Percentiles rank a stretch among this genome's conserved stretches.
phyloP scores from a whole-genome alignment of 1,140 invertebrate species.

The Pantala flavescens region DNA sequence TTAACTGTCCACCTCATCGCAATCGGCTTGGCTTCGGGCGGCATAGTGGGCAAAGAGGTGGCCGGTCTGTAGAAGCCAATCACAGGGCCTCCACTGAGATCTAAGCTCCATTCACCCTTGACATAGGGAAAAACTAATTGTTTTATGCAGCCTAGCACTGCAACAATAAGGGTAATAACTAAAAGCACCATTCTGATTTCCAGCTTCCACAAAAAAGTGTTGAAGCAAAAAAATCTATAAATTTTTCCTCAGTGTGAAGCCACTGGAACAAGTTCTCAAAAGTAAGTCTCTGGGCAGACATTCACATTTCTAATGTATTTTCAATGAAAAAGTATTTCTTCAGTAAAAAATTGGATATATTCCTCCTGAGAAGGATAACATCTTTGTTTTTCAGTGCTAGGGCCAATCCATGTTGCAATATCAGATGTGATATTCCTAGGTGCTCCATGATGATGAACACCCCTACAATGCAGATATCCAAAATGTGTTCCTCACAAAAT shows the following conservation, averaged over 20 bases:
- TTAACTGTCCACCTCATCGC: conserved; percentile 2
- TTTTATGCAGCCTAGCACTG: conserved; percentile 16
- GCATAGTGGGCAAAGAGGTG: background rate
- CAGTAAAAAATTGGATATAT: too few relatives aligned
- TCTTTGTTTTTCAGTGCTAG: too few relatives aligned
- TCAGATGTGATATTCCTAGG: too few relatives aligned
- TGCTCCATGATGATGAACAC: too few relatives aligned
- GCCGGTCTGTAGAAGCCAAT: conserved; percentile 16
- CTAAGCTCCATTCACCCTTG: conserved; percentile 15
- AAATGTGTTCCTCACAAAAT: too few relatives aligned
- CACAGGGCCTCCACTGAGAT: conserved; percentile 15
- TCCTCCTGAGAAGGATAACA: too few relatives aligned
- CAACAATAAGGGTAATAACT: conserved; percentile 22
- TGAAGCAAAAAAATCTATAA: background rate
- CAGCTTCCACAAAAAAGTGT: background rate
- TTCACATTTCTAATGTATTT: too few relatives aligned
- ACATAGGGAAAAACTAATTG: conserved; percentile 17
- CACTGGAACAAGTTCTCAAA: too few relatives aligned
- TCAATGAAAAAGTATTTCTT: too few relatives aligned
- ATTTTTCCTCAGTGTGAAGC: background rate
- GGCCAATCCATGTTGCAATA: too few relatives aligned
- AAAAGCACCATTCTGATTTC: background rate
- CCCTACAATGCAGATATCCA: too few relatives aligned
- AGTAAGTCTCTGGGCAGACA: too few relatives aligned
- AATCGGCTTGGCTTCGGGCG: conserved; percentile 15